phyloP scores from a whole-genome alignment of 2,888 invertebrate species.

The Limnephilus auricula region DNA sequence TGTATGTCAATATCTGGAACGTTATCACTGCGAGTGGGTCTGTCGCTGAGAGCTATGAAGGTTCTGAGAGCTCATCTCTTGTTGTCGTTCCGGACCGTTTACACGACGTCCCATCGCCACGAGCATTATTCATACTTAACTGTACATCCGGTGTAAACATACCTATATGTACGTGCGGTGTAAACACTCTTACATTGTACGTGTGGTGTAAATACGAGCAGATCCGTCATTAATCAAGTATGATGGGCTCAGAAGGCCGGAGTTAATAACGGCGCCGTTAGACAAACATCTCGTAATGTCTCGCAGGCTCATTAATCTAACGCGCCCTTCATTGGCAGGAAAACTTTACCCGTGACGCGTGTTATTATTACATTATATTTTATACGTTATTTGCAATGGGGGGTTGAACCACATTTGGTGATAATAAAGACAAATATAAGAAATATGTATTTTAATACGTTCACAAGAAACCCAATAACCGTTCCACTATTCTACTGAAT shows the following conservation, averaged over 20 bases:
- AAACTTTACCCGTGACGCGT: neutral
- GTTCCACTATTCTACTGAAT: neutral
- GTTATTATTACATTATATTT: neutral
- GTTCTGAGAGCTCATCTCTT: neutral
- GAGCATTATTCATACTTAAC: constrained; percentile 14
- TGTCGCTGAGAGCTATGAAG: neutral
- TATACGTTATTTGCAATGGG: neutral
- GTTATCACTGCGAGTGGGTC: neutral
- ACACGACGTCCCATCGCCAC: neutral
- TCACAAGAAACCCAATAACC: neutral
- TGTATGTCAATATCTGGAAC: neutral
- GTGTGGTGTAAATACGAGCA: neutral
- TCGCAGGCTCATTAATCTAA: neutral
- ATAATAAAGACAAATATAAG: neutral
- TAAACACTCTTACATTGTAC: neutral
- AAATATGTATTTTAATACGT: neutral
- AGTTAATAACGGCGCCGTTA: constrained; percentile 4
- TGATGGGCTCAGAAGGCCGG: constrained; percentile 16
- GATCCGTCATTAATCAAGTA: neutral
- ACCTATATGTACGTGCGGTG: neutral
- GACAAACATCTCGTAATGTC: neutral
- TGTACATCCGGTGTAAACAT: neutral
- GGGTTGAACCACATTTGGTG: neutral
- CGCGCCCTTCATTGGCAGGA: neutral
- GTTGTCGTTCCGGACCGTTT: constrained; percentile 3